Base-by-base conservation (phyloP, 2,888 invertebrate species). In the Eucera pruinosa region DNA sequence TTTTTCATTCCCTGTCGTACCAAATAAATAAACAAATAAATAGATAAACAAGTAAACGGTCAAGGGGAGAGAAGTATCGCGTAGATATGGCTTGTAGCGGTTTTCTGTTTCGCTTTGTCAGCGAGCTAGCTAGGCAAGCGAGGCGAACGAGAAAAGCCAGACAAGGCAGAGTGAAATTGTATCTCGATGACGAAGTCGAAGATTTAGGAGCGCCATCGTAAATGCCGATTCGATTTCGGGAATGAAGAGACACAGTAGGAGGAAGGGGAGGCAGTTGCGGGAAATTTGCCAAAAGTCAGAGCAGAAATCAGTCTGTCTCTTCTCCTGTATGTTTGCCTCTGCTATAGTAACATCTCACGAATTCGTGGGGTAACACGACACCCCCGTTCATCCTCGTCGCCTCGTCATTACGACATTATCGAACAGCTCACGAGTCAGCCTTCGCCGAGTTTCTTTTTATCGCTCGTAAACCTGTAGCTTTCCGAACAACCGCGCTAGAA, bases 191-290 rank as follows among this genome's bases (percentile, higher is more conserved):
- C 78, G 78, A 70, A 62, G 73, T 58, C 76, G 71, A 69, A 69
- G 77, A 81, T 84, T 84, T 85, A 77, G 78, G 69, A 72, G 74
- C 73, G 64, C 36, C 73, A 78, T 83, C 81, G 85, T 80, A 84
- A 84, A 83, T 81, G 84, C 76, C 84, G 83, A 85, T 84, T 83
- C 85, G 82, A 85, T 85, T 85, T 84, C 81, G 83, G 83, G 84
- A 83, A 80, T 83, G 85, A 77, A 72, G 77, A 68, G 78, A 78
- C 62, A 75, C 79, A 75, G 77, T 67, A 58, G 79, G 77, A 78
- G 85, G 73, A 71, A 48, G 76, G 64, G 79, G 77, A 78, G 85
- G 73, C 73, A 48, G 76, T 67, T 47, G 73, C 66, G 87, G 85
- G 85, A 86, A 85, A 81, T 73, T 70, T 86, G 85, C 85, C 85